These are phyloP conservation scores for Pecten maximus DNA, from an alignment of 2,888 invertebrate genomes.

Conservation along the genomic window DNA sequence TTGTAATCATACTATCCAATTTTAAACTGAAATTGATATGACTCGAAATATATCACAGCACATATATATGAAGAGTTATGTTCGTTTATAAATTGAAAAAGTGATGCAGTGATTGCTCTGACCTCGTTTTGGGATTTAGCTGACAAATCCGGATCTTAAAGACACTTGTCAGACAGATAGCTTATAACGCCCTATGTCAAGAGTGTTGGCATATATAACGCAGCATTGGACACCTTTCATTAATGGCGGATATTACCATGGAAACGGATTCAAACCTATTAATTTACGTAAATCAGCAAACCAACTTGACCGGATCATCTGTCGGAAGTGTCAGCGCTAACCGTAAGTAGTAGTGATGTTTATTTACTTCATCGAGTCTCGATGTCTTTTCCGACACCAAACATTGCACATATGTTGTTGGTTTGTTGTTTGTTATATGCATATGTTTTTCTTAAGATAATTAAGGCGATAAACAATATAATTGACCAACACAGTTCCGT, in stretches of 20 bases:
- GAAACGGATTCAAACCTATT: background rate
- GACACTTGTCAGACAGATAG: background rate
- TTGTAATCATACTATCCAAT: background rate
- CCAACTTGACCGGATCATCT: background rate
- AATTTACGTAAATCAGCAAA: background rate
- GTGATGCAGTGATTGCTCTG: background rate
- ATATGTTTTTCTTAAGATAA: no score
- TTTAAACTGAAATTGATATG: background rate
- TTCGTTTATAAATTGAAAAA: background rate
- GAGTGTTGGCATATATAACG: background rate
- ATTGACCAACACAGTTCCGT: no score
- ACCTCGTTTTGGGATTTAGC: conserved; percentile 23
- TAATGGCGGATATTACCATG: conserved; percentile 15
- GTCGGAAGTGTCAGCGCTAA: background rate
- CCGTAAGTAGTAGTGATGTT: background rate
- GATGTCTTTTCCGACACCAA: background rate
- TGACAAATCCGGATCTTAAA: conserved; percentile 2
- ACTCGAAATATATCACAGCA: background rate
- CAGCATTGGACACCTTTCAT: conserved; percentile 9
- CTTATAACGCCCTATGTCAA: conserved; percentile 3
- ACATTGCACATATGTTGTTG: background rate
- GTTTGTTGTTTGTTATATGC: background rate
- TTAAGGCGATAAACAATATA: no score
- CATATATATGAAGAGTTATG: background rate
- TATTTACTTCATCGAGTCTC: background rate